Percentiles rank a stretch among this genome's conserved stretches.
These are phyloP conservation scores for Ascaphus truei DNA, from an alignment of 2,113 vertebrate species.

Conservation along the genomic window DNA sequence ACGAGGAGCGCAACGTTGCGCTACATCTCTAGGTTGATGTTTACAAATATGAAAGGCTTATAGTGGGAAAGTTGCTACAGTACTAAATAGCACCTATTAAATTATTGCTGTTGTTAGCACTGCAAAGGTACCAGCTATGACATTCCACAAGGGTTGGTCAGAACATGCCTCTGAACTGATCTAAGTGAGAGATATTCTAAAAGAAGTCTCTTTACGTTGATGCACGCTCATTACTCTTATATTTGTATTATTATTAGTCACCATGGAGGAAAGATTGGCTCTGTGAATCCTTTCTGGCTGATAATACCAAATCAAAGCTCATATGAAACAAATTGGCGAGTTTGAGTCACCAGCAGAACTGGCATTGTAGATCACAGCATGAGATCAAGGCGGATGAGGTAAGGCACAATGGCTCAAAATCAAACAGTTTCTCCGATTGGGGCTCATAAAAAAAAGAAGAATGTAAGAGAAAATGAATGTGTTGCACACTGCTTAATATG, in stretches of 20 bases:
- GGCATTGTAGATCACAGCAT: not conserved
- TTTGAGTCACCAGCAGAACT: not conserved
- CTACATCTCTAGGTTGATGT: not conserved
- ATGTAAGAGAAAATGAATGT: not conserved
- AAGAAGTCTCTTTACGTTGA: not conserved
- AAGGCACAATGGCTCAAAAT: not conserved
- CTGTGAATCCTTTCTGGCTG: not conserved
- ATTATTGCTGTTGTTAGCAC: not conserved
- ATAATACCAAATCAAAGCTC: not conserved
- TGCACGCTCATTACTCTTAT: not conserved
- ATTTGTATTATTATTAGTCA: not conserved
- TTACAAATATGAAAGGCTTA: not conserved
- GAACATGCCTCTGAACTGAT: not conserved
- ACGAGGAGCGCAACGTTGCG: too few species aligned
- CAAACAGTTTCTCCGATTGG: not conserved
- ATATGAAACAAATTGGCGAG: not conserved
- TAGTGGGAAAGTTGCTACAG: not conserved
- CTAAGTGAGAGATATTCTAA: not conserved
- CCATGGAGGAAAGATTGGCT: not conserved
- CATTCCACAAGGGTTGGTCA: not conserved
- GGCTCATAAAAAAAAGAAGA: not conserved
- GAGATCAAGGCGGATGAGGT: not conserved
- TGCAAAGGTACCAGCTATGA: not conserved
- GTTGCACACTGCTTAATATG: too few species aligned
- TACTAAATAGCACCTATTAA: constrained; percentile 14